phyloP scores from a whole-genome alignment of 2,113 vertebrate genomes.

The Salvator merianae region DNA sequence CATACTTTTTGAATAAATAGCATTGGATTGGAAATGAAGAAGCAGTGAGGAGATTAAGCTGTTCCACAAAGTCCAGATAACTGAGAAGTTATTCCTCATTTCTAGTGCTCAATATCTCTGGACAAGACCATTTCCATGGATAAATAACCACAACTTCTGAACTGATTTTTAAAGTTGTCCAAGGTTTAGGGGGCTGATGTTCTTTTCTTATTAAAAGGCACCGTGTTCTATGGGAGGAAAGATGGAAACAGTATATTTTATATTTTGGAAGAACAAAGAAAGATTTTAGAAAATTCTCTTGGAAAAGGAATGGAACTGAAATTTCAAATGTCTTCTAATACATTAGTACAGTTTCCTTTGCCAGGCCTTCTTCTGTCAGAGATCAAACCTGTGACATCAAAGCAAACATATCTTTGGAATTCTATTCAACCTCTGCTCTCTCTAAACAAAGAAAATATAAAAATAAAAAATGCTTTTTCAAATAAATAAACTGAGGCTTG shows the following conservation, averaged over 20 bases:
- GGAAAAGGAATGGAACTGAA: not conserved
- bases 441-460: slow-evolving; percentile 36
- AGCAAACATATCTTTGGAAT: not conserved
- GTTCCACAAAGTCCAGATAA: not conserved
- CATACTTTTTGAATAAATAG: not conserved
- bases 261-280: not conserved
- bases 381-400: too few species aligned
- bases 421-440: not conserved
- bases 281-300: not conserved
- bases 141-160: not conserved
- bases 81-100: not conserved
- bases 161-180: not conserved
- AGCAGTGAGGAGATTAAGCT: not conserved
- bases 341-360: too few species aligned
- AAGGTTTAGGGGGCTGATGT: not conserved
- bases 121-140: not conserved
- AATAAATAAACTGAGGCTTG: slow-evolving; percentile 53
- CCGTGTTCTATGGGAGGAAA: not conserved
- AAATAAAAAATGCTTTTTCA: slow-evolving; percentile 25
- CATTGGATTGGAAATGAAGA: not conserved
- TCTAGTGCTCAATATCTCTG: too few species aligned
- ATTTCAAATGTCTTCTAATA: too few species aligned
- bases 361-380: too few species aligned
- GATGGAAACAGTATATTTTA: not conserved
- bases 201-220: not conserved